Base-by-base conservation (phyloP, 2,797 vertebrate genomes). In the Falco biarmicus region DNA sequence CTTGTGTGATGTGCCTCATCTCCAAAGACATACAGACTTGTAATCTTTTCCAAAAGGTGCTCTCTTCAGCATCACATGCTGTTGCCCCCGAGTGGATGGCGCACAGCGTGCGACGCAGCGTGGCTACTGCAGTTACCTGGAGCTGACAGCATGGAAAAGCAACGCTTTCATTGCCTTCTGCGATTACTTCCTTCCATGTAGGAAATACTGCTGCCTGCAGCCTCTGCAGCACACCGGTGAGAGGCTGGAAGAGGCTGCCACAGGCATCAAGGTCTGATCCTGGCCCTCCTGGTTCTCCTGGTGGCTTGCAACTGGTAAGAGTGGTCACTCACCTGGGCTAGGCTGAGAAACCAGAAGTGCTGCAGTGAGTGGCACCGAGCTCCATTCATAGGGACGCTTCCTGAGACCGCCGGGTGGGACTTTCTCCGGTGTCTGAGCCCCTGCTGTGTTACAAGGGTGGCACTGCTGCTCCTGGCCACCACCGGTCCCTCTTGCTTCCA, bases 91-190 rank as follows among this genome's bases (percentile, higher is more conserved):
- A 3, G 45, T 4, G 28, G 9, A 5, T 25, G 54, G n/a, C 10
- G 22, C 18, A 3, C 14, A 7, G 53, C 1, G 15, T 6, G 56
- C 7, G 5, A 1, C 2, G 16, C 34, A 20, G 39, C 3, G 1
- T 13, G 25, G 71, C 31, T 28, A 5, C 59, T 26, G 39, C 25
- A 8, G 37, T 29, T 9, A 22, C 56, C 34, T 32, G 48, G 32
- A 29, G 15, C 74, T 19, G 34, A 22, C 32, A 20, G 41, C 21
- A 66, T 2, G 12, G 34, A 22, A 34, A 43, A 17, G 28, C 1
- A 2, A 43, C 0, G 1, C 25, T 63, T 45, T 18, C 7, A 1
- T 34, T 53, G 47, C 50, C 37, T 24, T 29, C 41, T 32, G 34
- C 26, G 5, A 5, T 29, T 22, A 28, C n/a, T 50, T 68, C 29